Evolutionary conservation across 2,797 vertebrate species (phyloP).

Genomic region (Falco novaeseelandiae): DNA sequence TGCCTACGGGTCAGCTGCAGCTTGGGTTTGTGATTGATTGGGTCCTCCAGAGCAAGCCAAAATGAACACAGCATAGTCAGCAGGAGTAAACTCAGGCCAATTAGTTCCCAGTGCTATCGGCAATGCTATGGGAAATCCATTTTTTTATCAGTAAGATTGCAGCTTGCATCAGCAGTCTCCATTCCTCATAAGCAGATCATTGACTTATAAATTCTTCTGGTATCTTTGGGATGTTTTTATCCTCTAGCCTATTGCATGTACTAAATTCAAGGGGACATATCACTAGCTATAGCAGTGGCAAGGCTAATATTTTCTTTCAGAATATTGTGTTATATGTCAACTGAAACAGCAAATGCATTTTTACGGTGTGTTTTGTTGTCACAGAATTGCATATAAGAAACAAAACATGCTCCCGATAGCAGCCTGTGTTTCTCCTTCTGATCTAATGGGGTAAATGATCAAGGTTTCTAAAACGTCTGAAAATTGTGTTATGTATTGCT

Average conservation of each 20-base stretch:
- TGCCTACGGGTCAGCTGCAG: constrained; percentile 17
- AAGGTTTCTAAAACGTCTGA: constrained; percentile 26
- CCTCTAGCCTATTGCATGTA: background rate
- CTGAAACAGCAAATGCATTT: constrained; percentile 38
- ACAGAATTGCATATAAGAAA: constrained; percentile 14
- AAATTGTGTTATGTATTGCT: background rate
- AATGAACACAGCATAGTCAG: constrained; percentile 34
- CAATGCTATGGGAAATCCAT: constrained; percentile 51
- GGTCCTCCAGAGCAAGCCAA: constrained; percentile 17
- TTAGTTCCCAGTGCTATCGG: constrained; percentile 24
- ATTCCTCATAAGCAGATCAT: constrained; percentile 37
- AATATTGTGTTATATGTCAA: constrained; percentile 31
- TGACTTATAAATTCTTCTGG: constrained; percentile 41
- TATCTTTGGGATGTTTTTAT: constrained; percentile 31
- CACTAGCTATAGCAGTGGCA: constrained; percentile 16
- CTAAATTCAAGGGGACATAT: constrained; percentile 39
- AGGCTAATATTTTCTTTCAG: constrained; percentile 32
- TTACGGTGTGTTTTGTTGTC: constrained; percentile 50
- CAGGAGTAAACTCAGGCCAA: constrained; percentile 43
- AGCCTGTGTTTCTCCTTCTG: background rate
- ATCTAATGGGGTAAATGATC: constrained; percentile 42
- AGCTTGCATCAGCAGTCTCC: constrained; percentile 39
- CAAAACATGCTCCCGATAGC: background rate
- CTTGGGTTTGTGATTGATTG: constrained; percentile 47
- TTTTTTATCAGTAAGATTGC: constrained; percentile 54